Evolutionary conservation across 2,888 invertebrate species (phyloP).

Genomic region (Drosophila mulleri): DNA sequence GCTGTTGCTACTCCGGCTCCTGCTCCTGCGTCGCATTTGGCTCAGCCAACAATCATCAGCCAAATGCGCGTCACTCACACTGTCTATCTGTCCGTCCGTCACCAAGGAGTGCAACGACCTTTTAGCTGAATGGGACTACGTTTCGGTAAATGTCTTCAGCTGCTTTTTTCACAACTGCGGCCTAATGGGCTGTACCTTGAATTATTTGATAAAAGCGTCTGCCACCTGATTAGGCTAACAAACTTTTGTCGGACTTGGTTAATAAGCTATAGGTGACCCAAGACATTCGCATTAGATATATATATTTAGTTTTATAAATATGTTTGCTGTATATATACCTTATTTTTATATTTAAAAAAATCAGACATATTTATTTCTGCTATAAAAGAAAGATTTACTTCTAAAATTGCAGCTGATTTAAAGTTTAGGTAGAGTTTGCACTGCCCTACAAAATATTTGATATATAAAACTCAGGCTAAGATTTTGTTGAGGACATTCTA

Average conservation of each 20-base stretch:
- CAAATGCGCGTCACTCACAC: slow-evolving; percentile 50
- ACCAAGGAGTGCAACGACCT: slow-evolving; percentile 59
- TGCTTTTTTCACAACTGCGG: slow-evolving; percentile 21
- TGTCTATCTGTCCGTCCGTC: slow-evolving; percentile 2
- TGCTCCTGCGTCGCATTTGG: slow-evolving; percentile 40
- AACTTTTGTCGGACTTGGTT: neutral
- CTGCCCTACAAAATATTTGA: neutral
- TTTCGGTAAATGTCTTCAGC: slow-evolving; percentile 27
- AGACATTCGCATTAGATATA: neutral
- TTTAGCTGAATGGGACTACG: slow-evolving; percentile 26
- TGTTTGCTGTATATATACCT: neutral
- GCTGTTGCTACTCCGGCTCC: slow-evolving; percentile 10
- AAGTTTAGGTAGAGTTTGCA: neutral
- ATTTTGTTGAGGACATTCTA: neutral
- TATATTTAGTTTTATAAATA: too few species aligned
- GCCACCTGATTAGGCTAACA: slow-evolving; percentile 3
- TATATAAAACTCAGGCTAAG: neutral
- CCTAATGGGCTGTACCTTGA: slow-evolving; percentile 10
- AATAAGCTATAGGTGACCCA: neutral
- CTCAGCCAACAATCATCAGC: slow-evolving; percentile 29
- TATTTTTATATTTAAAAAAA: neutral
- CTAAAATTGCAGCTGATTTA: neutral
- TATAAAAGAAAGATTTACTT: neutral
- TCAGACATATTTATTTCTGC: neutral
- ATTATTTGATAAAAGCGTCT: slow-evolving; percentile 10